Percentiles rank a stretch among this genome's conserved stretches.
These are phyloP conservation scores for Silurus glanis DNA, from an alignment of 2,113 vertebrate genomes.

Conservation along the genomic window DNA sequence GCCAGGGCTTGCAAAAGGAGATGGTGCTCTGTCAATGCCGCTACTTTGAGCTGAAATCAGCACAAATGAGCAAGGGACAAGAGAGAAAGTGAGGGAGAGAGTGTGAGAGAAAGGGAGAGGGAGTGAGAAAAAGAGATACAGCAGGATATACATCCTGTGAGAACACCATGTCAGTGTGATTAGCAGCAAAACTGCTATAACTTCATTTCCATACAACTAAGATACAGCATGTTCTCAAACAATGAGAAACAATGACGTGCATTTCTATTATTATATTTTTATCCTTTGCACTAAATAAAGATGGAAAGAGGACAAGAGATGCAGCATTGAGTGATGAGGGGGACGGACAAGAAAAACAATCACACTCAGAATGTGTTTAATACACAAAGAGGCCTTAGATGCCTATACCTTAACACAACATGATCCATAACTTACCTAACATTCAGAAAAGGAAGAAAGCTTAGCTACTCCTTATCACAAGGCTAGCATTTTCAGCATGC, in stretches of 20 bases:
- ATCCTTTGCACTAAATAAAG: conserved; percentile 21
- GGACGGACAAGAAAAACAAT: not conserved
- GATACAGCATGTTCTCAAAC: not conserved
- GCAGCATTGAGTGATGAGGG: not conserved
- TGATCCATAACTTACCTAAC: no score
- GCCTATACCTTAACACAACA: not conserved
- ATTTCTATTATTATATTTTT: conserved; percentile 69
- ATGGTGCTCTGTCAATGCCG: conserved; percentile 55
- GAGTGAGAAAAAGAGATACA: not conserved
- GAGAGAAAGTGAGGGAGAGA: conserved; percentile 26
- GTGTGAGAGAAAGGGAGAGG: not conserved
- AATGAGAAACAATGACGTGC: conserved; percentile 34
- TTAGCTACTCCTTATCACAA: not conserved
- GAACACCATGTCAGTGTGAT: conserved; percentile 19
- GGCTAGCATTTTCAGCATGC: not conserved
- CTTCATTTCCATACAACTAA: conserved; percentile 5
- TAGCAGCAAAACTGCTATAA: conserved; percentile 31
- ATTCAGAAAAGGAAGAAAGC: not conserved
- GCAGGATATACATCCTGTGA: not conserved
- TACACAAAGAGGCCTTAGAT: not conserved
- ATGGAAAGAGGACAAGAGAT: conserved; percentile 28
- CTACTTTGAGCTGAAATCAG: conserved; percentile 67
- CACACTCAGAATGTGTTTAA: not conserved
- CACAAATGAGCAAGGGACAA: conserved; percentile 56
- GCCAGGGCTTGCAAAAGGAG: conserved; percentile 62